Base-by-base conservation (phyloP, 2,797 vertebrate genomes). In the Diceros bicornis region DNA sequence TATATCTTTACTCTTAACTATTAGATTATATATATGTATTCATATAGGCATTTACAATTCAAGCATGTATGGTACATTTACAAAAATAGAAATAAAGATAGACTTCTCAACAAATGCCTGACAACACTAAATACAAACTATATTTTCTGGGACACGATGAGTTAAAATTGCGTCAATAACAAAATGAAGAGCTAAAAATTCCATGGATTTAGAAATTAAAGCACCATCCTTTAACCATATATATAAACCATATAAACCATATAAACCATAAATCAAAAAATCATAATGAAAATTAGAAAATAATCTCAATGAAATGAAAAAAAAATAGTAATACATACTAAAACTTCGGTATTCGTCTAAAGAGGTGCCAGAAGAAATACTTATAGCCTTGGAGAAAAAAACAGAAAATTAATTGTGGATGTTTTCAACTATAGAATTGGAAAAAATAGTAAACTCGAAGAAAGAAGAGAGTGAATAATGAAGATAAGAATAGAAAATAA, bases 31-130 rank as follows among this genome's bases (percentile, higher is more conserved):
- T 52, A 64, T 6, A 52, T 62, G 13, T 55, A 44, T 64, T n/a
- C 62, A 61, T 61, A 3, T 27, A 68, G 69, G 20, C 57, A 84
- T 77, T 78, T 47, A 59, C 78, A 68, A 91, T 86, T 86, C n/a
- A 47, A 89, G 1, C 27, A 81, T 27, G 12, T 72, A 34, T 64
- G 16, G 27, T 13, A 23, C 27, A 64, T 81, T 77, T 69, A 25
- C 32, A 89, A 94, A 94, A 91, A 32, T 21, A 69, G 41, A 72
- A 89, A 75, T 27, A 92, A 25, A 75, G 29, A 41, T 13, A 85
- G 7, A 92, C 1, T 32, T 64, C 34, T 18, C 27, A 50, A 82
- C 23, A 96, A 71, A 44, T 52, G 62, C 11, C 11, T 62, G 21
- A 34, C 44, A 62, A 91, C 21, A 57, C 6, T 64, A 64, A 66